Conservation (phyloP, 1,140 invertebrate species). For the Diabrotica undecimpunctata region DNA sequence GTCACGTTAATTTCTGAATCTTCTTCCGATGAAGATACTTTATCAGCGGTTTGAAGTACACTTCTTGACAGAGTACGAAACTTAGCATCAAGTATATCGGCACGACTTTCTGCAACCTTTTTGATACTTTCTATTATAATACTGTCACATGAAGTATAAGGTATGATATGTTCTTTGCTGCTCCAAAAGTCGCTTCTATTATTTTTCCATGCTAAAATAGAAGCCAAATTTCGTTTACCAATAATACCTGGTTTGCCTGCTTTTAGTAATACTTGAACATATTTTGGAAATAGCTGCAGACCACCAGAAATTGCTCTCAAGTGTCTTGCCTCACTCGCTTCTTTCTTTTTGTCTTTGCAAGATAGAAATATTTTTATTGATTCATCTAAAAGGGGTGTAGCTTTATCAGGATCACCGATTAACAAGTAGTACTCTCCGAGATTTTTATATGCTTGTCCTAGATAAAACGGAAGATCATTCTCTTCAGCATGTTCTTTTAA, state of each 20-base stretch:
- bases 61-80: neutral
- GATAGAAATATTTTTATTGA: slow-evolving; percentile 39
- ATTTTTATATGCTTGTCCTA: slow-evolving; percentile 39
- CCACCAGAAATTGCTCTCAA: slow-evolving; percentile 40
- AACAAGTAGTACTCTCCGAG: slow-evolving; percentile 42
- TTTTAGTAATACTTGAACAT: slow-evolving; percentile 25
- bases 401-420: slow-evolving; percentile 33
- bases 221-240: slow-evolving; percentile 22
- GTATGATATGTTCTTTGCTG: neutral
- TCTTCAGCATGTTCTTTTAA: slow-evolving; percentile 35
- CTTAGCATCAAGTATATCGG: neutral
- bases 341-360: slow-evolving; percentile 23
- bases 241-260: slow-evolving; percentile 14
- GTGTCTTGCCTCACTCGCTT: slow-evolving; percentile 39
- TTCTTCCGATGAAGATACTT: no score
- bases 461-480: slow-evolving; percentile 36
- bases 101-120: neutral
- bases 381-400: slow-evolving; percentile 36
- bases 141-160: neutral
- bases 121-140: neutral
- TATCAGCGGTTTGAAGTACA: no score
- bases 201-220: slow-evolving; percentile 35
- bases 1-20: no score
- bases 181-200: slow-evolving; percentile 16
- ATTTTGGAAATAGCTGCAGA: slow-evolving; percentile 32